phyloP scores from a whole-genome alignment of 2,113 vertebrate species.

The Silurus glanis region DNA sequence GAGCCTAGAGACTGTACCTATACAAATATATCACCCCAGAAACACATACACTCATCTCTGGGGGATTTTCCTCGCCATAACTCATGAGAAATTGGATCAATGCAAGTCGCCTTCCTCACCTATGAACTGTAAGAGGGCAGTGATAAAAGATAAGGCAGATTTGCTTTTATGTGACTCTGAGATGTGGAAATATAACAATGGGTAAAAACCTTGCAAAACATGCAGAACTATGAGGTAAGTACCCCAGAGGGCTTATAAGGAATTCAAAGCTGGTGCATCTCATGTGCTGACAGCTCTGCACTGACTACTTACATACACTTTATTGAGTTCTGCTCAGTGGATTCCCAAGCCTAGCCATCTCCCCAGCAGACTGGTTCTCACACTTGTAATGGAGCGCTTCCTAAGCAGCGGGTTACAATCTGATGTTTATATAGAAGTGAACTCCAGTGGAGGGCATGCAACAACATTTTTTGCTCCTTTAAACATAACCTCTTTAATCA shows the following conservation, averaged over 20 bases:
- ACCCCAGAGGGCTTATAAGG: neutral
- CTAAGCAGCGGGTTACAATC: slow-evolving; percentile 10
- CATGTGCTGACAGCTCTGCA: neutral
- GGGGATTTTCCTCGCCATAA: neutral
- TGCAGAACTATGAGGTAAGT: neutral
- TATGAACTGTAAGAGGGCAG: neutral
- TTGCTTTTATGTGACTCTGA: slow-evolving; percentile 3
- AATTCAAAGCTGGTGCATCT: neutral
- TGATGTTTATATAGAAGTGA: slow-evolving; percentile 4
- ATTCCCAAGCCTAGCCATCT: neutral
- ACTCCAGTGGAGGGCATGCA: slow-evolving; percentile 6
- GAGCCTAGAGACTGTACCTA: neutral
- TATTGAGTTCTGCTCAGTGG: neutral
- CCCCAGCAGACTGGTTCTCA: slow-evolving; percentile 2
- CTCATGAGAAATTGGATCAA: neutral
- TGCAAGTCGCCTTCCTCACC: neutral
- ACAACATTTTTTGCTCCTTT: neutral
- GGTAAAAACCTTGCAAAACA: slow-evolving; percentile 11
- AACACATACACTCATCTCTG: neutral
- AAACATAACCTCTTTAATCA: slow-evolving; percentile 8
- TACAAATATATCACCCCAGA: neutral
- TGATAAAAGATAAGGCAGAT: neutral
- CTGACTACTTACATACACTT: neutral
- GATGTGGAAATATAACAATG: slow-evolving; percentile 7
- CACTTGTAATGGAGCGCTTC: slow-evolving; percentile 6